Base-by-base conservation (phyloP, 2,888 invertebrate species). In the Andrena chrysosceles region DNA sequence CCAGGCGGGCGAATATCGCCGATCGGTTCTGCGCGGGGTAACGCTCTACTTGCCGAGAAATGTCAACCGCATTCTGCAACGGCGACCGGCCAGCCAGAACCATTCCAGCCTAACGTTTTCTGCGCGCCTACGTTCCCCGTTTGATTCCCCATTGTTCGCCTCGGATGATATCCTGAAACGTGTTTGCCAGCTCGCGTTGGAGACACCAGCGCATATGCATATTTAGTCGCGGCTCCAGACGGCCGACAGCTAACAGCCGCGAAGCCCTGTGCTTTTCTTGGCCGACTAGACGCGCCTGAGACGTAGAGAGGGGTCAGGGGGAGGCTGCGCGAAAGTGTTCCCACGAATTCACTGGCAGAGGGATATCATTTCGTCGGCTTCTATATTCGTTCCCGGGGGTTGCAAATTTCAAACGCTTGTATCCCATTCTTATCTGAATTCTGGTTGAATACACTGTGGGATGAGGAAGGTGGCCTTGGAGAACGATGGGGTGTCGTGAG, bases 21-120 rank as follows among this genome's bases (percentile, higher is more conserved):
- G 81, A 81, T 81, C 77, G 85, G 69, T 72, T 63, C 60, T 29
- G 72, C n/a, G 29, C 60, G 68, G 78, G 82, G 86, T 83, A 85
- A 88, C 90, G 88, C 87, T 89, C 90, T 89, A 90, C 81, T 88
- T 90, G 89, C 84, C 83, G 81, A 86, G 86, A 88, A 89, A 89
- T 87, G 87, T 91, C 88, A 91, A 87, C 85, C 86, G 78, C 85
- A 89, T 86, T 90, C 86, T 84, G 70, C 82, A 52, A 72, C 76
- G 84, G 82, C 82, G 75, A 77, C 67, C 79, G 79, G 69, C 81
- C 73, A 76, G 80, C 66, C 78, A 86, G 77, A 85, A 86, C 80
- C 56, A 81, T 85, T 85, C 81, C 68, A 64, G 79, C 71, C 63
- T 52, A 71, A 56, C 85, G 69, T 77, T 79, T 81, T 62, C 80